These are phyloP conservation scores for Holacanthus passer DNA, from an alignment of 2,113 vertebrate species.

Conservation along the genomic window DNA sequence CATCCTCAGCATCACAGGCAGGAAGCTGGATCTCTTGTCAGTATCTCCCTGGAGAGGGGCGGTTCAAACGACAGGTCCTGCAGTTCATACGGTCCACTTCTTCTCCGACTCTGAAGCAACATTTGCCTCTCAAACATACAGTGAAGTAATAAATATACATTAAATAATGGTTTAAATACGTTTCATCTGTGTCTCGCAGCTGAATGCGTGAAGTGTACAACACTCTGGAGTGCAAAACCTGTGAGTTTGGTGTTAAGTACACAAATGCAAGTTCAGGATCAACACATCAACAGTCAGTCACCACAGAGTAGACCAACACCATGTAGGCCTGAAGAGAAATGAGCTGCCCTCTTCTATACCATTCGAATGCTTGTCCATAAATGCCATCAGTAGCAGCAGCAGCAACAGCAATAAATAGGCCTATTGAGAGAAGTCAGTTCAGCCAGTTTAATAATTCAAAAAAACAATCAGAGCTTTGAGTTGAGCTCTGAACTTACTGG, in stretches of 20 bases:
- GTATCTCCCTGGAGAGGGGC: conserved; percentile 8
- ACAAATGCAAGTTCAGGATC: conserved; percentile 46
- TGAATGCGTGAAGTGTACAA: conserved; percentile 41
- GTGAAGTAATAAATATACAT: conserved; percentile 73
- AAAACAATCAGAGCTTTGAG: background rate
- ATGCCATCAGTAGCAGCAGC: conserved; percentile 50
- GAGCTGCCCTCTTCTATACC: conserved; percentile 24
- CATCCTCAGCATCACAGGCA: conserved; percentile 63
- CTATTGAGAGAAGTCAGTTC: conserved; percentile 23
- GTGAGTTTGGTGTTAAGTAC: conserved; percentile 31
- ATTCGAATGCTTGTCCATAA: conserved; percentile 31
- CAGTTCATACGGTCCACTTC: conserved; percentile 29
- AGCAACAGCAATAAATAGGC: background rate
- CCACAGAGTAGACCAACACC: conserved; percentile 60
- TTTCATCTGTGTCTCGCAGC: conserved; percentile 58
- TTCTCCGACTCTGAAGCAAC: conserved; percentile 52
- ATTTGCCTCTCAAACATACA: conserved; percentile 47
- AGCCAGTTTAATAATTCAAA: background rate
- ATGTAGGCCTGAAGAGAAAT: conserved; percentile 11
- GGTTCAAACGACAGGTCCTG: conserved; percentile 33
- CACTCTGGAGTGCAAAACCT: conserved; percentile 68
- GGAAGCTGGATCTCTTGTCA: conserved; percentile 60
- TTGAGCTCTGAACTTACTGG: conserved; percentile 75
- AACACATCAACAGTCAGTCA: conserved; percentile 65
- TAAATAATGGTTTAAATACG: conserved; percentile 78